Percentiles rank a stretch among this genome's conserved stretches.
phyloP scores from a whole-genome alignment of 2,888 invertebrate species.

The Colostygia pectinataria region DNA sequence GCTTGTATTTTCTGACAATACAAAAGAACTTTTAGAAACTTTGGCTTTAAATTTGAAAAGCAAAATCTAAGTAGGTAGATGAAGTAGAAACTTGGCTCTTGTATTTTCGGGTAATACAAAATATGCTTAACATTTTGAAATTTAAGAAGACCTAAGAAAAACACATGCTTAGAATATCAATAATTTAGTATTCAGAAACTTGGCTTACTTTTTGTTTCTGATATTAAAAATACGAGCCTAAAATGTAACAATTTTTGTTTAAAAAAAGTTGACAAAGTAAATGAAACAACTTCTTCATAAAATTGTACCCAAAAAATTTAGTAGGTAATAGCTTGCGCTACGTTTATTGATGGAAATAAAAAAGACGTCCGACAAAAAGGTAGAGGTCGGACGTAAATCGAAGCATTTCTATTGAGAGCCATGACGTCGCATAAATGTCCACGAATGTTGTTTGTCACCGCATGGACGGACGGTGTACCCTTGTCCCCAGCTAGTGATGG shows the following conservation, averaged over 20 bases:
- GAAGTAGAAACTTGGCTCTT: neutral
- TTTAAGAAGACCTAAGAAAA: too few relatives aligned
- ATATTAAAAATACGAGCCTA: neutral
- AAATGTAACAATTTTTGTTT: too few relatives aligned
- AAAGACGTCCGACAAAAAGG: constrained; percentile 64
- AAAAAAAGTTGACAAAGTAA: too few relatives aligned
- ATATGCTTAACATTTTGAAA: neutral
- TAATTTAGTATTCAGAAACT: neutral
- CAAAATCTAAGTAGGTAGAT: neutral
- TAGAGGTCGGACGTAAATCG: constrained; percentile 66
- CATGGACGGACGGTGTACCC: constrained; percentile 37
- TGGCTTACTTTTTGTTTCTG: neutral
- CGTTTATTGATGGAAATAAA: constrained; percentile 51
- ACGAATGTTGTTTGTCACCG: constrained; percentile 80
- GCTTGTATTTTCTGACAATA: constrained; percentile 2
- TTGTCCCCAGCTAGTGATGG: constrained; percentile 19
- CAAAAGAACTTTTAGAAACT: neutral
- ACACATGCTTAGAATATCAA: neutral
- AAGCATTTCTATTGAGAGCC: constrained; percentile 77
- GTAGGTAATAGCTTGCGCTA: constrained; percentile 52
- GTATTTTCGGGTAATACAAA: neutral
- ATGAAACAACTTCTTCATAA: constrained; percentile 13
- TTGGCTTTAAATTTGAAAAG: neutral
- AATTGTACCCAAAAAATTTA: constrained; percentile 39
- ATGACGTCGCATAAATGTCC: constrained; percentile 78